Base-by-base conservation (phyloP, 2,797 vertebrate species). In the Chelon auratus region DNA sequence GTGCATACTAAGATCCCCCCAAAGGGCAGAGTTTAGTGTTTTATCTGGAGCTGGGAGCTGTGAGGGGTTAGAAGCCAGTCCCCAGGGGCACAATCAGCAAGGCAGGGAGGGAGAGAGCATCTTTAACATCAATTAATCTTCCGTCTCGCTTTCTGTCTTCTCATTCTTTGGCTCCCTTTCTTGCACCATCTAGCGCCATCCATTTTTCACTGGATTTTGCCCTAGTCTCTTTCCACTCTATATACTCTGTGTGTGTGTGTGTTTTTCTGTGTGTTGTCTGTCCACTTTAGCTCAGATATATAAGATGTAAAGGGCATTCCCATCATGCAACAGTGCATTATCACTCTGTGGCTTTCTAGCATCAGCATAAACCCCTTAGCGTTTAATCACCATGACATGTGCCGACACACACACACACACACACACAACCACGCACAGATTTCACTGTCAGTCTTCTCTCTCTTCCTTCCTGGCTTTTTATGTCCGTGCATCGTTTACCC, bases 71-170 rank as follows among this genome's bases (percentile, higher is more conserved):
- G 81, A 87, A 82, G 84, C 74, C 42, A 3, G 37, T 79, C 80
- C 90, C 81, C 72, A 24, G 62, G 84, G 87, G 84, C 56, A 71
- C 66, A 82, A 67, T 79, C 68, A 64, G 72, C 76, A 14, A 80
- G 54, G 76, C 30, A 40, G 55, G 63, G n/a, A 72, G 64, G 30
- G 58, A 58, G 67, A 58, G 78, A 57, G 72, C 76, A 81, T 90
- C 82, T 90, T 90, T 84, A 88, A 84, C 83, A 82, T 88, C 80
- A 88, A 85, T 90, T 89, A 86, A 87, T 92, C 87, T 77, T 77
- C 57, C 17, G 64, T 48, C 77, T 74, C 57, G 13, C 68, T 48
- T 76, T 74, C 62, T 66, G 62, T 72, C 62, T 64, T 65, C 68
- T 77, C 69, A 62, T 37, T 36, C 62, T 63, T 36, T 22, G 50